Evolutionary conservation across 2,113 vertebrate species (phyloP).

Genomic region (Loxodonta africana): DNA sequence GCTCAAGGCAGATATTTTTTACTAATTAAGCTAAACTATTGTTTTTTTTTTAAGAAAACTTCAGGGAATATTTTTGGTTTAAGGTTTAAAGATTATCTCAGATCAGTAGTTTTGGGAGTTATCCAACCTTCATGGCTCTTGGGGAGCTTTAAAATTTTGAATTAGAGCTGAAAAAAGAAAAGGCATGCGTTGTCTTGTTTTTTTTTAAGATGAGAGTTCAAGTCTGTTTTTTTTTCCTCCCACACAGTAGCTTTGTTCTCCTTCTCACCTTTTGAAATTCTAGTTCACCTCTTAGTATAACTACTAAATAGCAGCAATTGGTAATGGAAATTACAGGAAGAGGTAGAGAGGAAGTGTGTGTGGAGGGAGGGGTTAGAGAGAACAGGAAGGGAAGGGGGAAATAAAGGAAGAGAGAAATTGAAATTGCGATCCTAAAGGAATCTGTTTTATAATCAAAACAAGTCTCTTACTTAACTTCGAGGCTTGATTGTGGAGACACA

Average conservation of each 20-base stretch:
- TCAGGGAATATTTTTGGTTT: not conserved
- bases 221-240: not conserved
- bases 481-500: not conserved
- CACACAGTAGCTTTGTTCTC: not conserved
- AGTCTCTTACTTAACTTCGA: not conserved
- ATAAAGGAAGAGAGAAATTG: not conserved
- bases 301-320: not conserved
- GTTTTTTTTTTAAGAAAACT: not conserved
- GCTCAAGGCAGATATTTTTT: not conserved
- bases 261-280: conserved; percentile 33
- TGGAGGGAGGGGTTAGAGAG: not conserved
- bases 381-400: not conserved
- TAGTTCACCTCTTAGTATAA: conserved; percentile 14
- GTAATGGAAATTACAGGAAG: not conserved
- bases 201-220: not conserved
- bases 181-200: not conserved
- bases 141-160: not conserved
- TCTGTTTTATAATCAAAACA: not conserved
- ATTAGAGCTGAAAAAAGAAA: not conserved
- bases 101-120: not conserved
- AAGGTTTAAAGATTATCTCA: not conserved
- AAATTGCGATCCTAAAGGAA: not conserved
- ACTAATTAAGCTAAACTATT: not conserved
- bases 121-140: not conserved
- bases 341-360: not conserved